A percentile compares a stretch with the other conserved stretches of the same genome.
Evolutionary conservation across 2,888 invertebrate species (phyloP).

Genomic region (Ceraclea dissimilis): DNA sequence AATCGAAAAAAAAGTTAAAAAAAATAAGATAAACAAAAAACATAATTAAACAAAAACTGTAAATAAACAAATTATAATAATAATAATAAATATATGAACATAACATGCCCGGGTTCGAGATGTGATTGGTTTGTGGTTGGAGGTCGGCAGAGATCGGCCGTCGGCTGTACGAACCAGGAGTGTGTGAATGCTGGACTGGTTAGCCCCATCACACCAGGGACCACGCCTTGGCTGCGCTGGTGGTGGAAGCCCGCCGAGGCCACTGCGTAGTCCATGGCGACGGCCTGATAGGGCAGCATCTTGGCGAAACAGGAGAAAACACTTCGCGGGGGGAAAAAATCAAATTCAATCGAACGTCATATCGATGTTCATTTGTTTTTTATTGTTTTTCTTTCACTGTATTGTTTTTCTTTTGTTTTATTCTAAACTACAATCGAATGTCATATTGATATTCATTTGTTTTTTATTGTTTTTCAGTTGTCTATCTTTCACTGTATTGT

Average conservation of each 20-base stretch:
- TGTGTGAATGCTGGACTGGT: slow-evolving; percentile 77
- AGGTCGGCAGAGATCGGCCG: slow-evolving; percentile 86
- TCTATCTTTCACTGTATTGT: too few relatives aligned
- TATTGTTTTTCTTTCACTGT: too few relatives aligned
- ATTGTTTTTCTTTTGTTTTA: too few relatives aligned
- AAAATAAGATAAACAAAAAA: background rate
- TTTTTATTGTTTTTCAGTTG: too few relatives aligned
- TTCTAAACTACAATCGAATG: too few relatives aligned
- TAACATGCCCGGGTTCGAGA: slow-evolving; percentile 90
- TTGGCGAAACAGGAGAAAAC: slow-evolving; percentile 11
- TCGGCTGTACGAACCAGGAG: slow-evolving; percentile 87
- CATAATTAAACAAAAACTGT: slow-evolving; percentile 8
- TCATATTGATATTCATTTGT: too few relatives aligned
- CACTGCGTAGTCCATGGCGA: slow-evolving; percentile 79
- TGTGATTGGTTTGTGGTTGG: slow-evolving; percentile 68
- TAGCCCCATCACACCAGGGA: slow-evolving; percentile 52
- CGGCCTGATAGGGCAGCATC: slow-evolving; percentile 84
- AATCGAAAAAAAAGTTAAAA: too few relatives aligned
- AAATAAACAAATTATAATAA: slow-evolving; percentile 23
- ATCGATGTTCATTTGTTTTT: background rate
- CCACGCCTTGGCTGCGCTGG: slow-evolving; percentile 33
- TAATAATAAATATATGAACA: slow-evolving; percentile 40
- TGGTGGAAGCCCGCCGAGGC: slow-evolving; percentile 47
- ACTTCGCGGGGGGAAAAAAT: background rate
- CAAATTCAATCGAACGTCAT: background rate